Evolutionary conservation across 2,888 invertebrate genomes (phyloP).

Genomic region (Hololepta plana): DNA sequence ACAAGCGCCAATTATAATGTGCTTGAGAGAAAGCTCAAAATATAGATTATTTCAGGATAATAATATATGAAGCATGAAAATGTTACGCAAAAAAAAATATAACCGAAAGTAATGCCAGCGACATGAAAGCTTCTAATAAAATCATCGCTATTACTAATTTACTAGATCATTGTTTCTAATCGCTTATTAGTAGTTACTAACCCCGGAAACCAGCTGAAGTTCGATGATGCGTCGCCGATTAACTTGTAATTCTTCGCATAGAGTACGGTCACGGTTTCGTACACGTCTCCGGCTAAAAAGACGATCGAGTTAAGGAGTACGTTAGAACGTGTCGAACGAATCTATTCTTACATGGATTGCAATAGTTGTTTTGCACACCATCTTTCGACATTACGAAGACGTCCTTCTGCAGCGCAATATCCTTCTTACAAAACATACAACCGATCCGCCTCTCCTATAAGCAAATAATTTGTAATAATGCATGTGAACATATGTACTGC

Average conservation of each 20-base stretch:
- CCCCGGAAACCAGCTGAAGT: constrained; percentile 77
- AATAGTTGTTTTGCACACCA: constrained; percentile 64
- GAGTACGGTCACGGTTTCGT: constrained; percentile 59
- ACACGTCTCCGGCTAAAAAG: constrained; percentile 44
- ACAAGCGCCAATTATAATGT: no score
- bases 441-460: constrained; percentile 32
- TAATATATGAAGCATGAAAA: constrained; percentile 1
- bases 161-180: constrained; percentile 6
- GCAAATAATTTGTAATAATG: constrained; percentile 2
- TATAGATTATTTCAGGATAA: not conserved
- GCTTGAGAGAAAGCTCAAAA: no score
- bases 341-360: constrained; percentile 41
- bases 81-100: constrained; percentile 3
- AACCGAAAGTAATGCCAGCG: constrained; percentile 1
- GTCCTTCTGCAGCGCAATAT: constrained; percentile 44
- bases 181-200: constrained; percentile 21
- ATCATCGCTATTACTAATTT: constrained; percentile 4
- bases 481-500: constrained; percentile 11
- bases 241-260: constrained; percentile 32
- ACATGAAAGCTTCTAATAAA: no score
- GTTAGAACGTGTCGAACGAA: not conserved
- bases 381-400: constrained; percentile 68
- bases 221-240: constrained; percentile 39
- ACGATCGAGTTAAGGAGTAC: constrained; percentile 3
- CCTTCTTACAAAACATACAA: constrained; percentile 37